A percentile compares a stretch with the other conserved stretches of the same genome.
Evolutionary conservation across 2,797 vertebrate genomes (phyloP).

Genomic region (Microhierax caerulescens): DNA sequence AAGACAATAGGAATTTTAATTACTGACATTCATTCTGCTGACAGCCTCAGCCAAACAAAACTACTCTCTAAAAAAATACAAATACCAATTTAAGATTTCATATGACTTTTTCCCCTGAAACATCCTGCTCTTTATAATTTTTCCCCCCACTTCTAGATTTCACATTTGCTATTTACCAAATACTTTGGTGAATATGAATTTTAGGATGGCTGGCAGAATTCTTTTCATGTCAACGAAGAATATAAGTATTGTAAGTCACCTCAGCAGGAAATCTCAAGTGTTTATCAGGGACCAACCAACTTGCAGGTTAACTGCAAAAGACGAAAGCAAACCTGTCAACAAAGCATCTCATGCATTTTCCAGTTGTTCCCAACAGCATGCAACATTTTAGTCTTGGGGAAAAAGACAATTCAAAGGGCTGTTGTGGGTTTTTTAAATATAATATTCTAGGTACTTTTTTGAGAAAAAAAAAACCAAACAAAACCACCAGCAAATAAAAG

Average conservation of each 20-base stretch:
- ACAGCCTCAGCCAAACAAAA: conserved; percentile 43
- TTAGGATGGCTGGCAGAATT: not conserved
- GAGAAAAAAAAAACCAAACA: not conserved
- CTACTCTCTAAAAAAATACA: not conserved
- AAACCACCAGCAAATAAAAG: not conserved
- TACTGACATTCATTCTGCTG: conserved; percentile 50
- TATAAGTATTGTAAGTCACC: not conserved
- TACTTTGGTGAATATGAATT: not conserved
- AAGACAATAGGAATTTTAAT: conserved; percentile 73
- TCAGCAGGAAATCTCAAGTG: not conserved
- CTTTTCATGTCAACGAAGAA: not conserved
- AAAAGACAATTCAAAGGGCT: not conserved
- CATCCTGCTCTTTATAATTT: not conserved
- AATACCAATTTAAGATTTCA: not conserved
- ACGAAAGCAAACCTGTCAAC: not conserved
- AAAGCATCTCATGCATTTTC: not conserved
- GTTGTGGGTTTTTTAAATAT: not conserved
- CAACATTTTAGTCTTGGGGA: not conserved
- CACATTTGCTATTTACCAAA: not conserved
- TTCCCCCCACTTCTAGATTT: not conserved
- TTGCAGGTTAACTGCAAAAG: not conserved
- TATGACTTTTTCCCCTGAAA: not conserved
- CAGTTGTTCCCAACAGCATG: not conserved
- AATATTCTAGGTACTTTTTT: not conserved
- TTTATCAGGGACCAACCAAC: not conserved